These are phyloP conservation scores for Archivesica marissinica DNA, from an alignment of 1,140 invertebrate genomes.

Conservation along the genomic window DNA sequence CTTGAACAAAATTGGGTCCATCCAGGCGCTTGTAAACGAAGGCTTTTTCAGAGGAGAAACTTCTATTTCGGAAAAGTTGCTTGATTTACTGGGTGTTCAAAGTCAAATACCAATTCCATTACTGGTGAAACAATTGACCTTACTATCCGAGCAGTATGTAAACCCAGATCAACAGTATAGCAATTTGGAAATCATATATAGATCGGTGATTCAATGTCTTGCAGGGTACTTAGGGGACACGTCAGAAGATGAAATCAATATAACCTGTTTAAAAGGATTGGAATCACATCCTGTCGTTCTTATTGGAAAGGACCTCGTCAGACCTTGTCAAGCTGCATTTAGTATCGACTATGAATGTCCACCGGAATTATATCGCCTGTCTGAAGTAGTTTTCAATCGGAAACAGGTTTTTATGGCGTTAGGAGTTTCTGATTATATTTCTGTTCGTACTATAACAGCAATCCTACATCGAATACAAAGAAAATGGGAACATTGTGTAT, in stretches of 20 bases:
- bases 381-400: neutral
- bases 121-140: neutral
- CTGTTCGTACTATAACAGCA: neutral
- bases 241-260: neutral
- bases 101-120: neutral
- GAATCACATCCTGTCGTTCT: neutral
- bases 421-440: slow-evolving; percentile 46
- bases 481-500: neutral
- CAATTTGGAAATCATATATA: neutral
- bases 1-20: neutral
- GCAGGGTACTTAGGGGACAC: neutral
- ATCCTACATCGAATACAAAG: neutral
- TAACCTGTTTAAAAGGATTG: neutral
- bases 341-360: neutral
- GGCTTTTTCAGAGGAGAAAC: neutral
- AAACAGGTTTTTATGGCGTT: slow-evolving; percentile 12
- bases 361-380: slow-evolving; percentile 20
- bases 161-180: neutral
- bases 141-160: neutral
- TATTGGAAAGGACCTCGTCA: slow-evolving; percentile 16
- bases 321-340: slow-evolving; percentile 20
- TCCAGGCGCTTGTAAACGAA: slow-evolving; percentile 30
- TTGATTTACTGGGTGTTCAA: neutral
- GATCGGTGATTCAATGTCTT: neutral
- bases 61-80: neutral